Conservation (phyloP, 2,797 vertebrate genomes). For the Trichosurus vulpecula region DNA sequence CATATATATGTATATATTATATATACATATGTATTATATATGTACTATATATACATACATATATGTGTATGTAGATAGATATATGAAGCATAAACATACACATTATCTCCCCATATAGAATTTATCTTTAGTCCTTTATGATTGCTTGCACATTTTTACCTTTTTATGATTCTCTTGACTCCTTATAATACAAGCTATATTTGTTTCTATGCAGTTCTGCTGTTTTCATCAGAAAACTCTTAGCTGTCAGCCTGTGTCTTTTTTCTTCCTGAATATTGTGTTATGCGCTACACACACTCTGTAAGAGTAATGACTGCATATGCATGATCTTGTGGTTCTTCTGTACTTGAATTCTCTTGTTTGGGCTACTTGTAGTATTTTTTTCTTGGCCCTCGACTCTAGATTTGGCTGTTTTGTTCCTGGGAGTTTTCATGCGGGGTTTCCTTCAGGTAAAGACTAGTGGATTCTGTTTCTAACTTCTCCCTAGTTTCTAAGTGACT, state of each 20-base stretch:
- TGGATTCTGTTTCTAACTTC: not conserved
- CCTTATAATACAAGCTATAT: too few relatives aligned
- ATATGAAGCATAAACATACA: not conserved
- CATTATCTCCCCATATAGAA: not conserved
- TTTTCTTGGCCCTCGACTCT: not conserved
- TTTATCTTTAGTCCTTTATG: not conserved
- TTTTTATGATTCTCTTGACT: too few relatives aligned
- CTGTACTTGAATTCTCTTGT: not conserved
- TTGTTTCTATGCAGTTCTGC: too few relatives aligned
- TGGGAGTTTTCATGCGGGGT: not conserved
- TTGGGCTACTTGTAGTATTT: not conserved
- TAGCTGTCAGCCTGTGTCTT: not conserved
- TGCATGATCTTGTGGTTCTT: not conserved
- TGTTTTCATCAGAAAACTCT: not conserved
- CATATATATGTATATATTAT: too few relatives aligned
- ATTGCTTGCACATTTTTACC: too few relatives aligned
- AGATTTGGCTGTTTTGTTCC: not conserved
- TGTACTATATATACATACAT: too few relatives aligned
- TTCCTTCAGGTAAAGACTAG: too few relatives aligned
- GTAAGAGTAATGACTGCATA: not conserved
- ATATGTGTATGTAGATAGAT: too few relatives aligned
- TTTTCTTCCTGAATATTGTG: not conserved
- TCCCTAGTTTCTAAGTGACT: not conserved
- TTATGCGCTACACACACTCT: not conserved
- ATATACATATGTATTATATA: too few relatives aligned